phyloP scores from a whole-genome alignment of 2,888 invertebrate genomes.

The Clostera curtula region DNA sequence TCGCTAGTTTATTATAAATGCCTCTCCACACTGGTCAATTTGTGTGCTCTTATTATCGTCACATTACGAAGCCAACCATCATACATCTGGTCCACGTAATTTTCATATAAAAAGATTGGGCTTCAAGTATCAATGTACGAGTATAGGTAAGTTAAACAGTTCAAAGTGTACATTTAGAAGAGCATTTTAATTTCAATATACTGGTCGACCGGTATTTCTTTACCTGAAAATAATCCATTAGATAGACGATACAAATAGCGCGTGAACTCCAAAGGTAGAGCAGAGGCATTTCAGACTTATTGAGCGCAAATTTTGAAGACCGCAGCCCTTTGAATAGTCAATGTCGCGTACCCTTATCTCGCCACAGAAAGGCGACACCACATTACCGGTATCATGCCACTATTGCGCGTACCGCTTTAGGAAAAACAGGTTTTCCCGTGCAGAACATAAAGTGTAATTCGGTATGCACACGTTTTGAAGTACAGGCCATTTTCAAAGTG shows the following conservation, averaged over 20 bases:
- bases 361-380: conserved; percentile 73
- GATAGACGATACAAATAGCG: conserved; percentile 32
- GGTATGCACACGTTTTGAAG: conserved; percentile 44
- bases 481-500: conserved; percentile 68
- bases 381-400: conserved; percentile 71
- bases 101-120: too few species aligned
- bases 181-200: too few species aligned
- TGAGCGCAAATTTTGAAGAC: conserved; percentile 74
- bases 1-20: too few species aligned
- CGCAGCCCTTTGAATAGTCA: conserved; percentile 75
- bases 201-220: too few species aligned
- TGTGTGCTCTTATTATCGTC: too few species aligned
- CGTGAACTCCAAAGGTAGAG: conserved; percentile 45
- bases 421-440: conserved; percentile 43
- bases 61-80: too few species aligned
- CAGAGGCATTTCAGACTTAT: conserved; percentile 64
- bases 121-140: too few species aligned
- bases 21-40: too few species aligned
- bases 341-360: conserved; percentile 74
- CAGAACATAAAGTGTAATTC: conserved; percentile 50
- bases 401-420: conserved; percentile 24
- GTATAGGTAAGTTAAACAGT: too few species aligned
- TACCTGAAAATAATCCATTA: conserved; percentile 25
- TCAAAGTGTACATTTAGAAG: too few species aligned
- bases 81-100: too few species aligned